Evolutionary conservation across 2,888 invertebrate species (phyloP), one percentile per base, ranked within the genome.

Genomic region (Hirtodrosophila duncani): DNA sequence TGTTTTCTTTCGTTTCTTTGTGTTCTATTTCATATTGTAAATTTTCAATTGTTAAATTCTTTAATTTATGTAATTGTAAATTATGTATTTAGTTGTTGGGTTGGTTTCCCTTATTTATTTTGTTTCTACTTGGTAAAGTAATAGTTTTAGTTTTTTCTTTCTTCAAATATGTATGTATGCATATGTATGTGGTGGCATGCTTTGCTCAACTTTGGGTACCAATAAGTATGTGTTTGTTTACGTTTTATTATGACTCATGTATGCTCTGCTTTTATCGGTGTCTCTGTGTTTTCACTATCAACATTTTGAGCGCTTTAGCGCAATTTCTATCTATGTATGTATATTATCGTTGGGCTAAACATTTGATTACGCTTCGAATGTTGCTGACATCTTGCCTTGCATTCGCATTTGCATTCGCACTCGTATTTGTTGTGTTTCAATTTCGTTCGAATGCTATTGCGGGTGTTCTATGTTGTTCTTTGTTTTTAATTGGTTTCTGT

Each of bases 341-440:
- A 69, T 79, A 74, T 83, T 82, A 84, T 83, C 83, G 83, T 83
- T 83, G 83, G 83, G 83, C 84, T 83, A 84, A 83, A 82, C 83
- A 83, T 79, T 81, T 82, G 79, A 81, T 80, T 77, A 72, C 72
- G 65, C 67, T 67, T 77, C 67, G 50, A 68, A 74, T 63, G 66
- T 63, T 66, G 59, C 59, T 45, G 33, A 51, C 64, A 67, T 43
- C 13, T 42, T n/a, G n/a, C n/a, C n/a, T n/a, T n/a, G n/a, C n/a
- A n/a, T n/a, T n/a, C n/a, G n/a, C n/a, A n/a, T n/a, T n/a, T n/a
- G n/a, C n/a, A n/a, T n/a, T n/a, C n/a, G n/a, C n/a, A n/a, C n/a
- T n/a, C n/a, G n/a, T n/a, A n/a, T n/a, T n/a, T n/a, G n/a, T n/a
- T n/a, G n/a, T n/a, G n/a, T n/a, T n/a, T n/a, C n/a, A n/a, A n/a